Base-by-base conservation (phyloP, 2,797 vertebrate genomes). In the Channa striata region DNA sequence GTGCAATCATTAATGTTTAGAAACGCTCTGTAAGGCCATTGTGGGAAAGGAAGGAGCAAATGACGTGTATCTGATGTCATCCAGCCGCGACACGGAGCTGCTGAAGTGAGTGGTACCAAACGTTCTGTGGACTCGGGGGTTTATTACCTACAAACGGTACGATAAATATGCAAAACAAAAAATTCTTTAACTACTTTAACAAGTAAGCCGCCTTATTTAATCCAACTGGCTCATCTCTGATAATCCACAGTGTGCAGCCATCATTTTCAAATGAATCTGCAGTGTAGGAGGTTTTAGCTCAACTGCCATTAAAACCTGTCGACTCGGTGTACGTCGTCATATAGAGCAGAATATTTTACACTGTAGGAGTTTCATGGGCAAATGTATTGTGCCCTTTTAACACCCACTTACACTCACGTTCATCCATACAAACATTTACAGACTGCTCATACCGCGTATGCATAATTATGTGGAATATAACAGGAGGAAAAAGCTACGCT, bases 351-450 rank as follows among this genome's bases (percentile, higher is more conserved):
- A 51, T 56, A 74, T 57, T 75, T 58, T 8, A 59, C 49, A 74
- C 33, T 1, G 20, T 47, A 47, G 53, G 51, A 59, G 21, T 65
- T 59, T 65, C 52, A 60, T 13, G 39, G 43, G 58, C 17, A 71
- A 83, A 72, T 52, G 19, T 48, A 82, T 51, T 25, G 25, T 20
- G 57, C 42, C 56, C 74, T 78, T 87, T 86, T 78, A 84, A 82
- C 67, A 72, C 40, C 52, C 43, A 69, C 66, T 68, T 76, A 72
- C 2, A 0, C 66, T 78, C 56, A 71, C 39, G 73, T 66, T 86
- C 77, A 77, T 68, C 54, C 78, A 69, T 85, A 83, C 68, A 82
- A 88, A 86, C 83, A 90, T 87, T 91, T 84, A 82, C 81, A 80
- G 78, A 72, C 59, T 42, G 37, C 66, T 77, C 59, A 71, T 43